These are phyloP conservation scores for Spatulosminthurus flaviceps DNA, from an alignment of 2,888 invertebrate genomes.

Conservation along the genomic window DNA sequence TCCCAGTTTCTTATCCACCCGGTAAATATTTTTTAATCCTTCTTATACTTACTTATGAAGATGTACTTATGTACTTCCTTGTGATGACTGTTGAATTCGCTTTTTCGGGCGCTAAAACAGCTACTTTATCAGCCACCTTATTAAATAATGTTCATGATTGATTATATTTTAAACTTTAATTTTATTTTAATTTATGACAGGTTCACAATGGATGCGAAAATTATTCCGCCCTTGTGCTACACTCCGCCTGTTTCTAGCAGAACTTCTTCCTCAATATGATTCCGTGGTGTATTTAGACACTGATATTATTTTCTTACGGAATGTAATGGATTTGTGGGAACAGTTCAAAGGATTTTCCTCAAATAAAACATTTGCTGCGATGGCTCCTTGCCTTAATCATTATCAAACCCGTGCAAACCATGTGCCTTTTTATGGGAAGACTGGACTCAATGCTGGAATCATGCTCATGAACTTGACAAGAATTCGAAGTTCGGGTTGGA, in stretches of 20 bases:
- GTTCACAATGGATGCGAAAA: conserved; percentile 60
- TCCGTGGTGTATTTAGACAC: conserved; percentile 68
- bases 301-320: conserved; percentile 67
- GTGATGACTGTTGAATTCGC: no score
- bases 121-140: background rate
- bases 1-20: conserved; percentile 56
- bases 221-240: conserved; percentile 64
- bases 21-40: conserved; percentile 34
- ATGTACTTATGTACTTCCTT: no score
- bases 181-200: conserved; percentile 30
- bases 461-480: conserved; percentile 68
- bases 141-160: background rate
- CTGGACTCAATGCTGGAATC: conserved; percentile 68
- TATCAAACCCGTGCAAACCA: conserved; percentile 66
- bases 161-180: background rate
- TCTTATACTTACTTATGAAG: background rate
- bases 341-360: conserved; percentile 63
- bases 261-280: conserved; percentile 65
- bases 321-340: conserved; percentile 66
- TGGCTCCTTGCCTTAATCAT: conserved; percentile 67
- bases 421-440: conserved; percentile 67
- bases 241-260: conserved; percentile 64
- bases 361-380: conserved; percentile 65
- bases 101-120: background rate
- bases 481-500: conserved; percentile 66